phyloP scores from a whole-genome alignment of 1,140 invertebrate genomes.

The Tribolium madens region DNA sequence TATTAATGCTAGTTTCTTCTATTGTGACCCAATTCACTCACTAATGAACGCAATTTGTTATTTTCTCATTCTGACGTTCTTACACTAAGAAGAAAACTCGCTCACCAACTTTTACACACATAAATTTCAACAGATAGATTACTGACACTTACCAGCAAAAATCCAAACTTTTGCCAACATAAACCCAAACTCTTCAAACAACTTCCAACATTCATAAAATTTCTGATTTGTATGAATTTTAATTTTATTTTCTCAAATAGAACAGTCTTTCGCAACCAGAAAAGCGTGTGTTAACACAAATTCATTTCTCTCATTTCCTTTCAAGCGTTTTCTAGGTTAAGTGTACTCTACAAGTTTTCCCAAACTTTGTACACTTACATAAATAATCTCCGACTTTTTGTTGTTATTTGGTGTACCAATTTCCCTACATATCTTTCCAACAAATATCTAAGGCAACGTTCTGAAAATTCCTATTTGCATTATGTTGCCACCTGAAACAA shows the following conservation, averaged over 20 bases:
- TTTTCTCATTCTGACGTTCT: neutral
- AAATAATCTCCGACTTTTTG: neutral
- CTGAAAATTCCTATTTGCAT: neutral
- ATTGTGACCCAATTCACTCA: neutral
- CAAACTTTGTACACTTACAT: neutral
- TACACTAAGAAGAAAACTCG: neutral
- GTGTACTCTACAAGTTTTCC: neutral
- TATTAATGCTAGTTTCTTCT: conserved; percentile 4
- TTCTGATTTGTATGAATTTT: too few species aligned
- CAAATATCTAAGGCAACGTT: neutral
- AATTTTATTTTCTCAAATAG: too few species aligned
- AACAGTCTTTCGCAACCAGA: neutral
- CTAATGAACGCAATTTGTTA: conserved; percentile 5
- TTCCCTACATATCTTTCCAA: neutral
- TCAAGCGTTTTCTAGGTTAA: neutral
- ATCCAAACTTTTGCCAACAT: neutral
- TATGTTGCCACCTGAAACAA: neutral
- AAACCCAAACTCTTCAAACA: too few species aligned
- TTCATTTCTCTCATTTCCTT: neutral
- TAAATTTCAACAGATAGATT: neutral
- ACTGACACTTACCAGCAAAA: neutral
- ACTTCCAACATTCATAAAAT: too few species aligned
- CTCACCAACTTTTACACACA: neutral
- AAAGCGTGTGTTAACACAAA: neutral
- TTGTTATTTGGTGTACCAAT: neutral